Conservation (phyloP, 2,888 invertebrate species). For the Nymphalis c-album region DNA sequence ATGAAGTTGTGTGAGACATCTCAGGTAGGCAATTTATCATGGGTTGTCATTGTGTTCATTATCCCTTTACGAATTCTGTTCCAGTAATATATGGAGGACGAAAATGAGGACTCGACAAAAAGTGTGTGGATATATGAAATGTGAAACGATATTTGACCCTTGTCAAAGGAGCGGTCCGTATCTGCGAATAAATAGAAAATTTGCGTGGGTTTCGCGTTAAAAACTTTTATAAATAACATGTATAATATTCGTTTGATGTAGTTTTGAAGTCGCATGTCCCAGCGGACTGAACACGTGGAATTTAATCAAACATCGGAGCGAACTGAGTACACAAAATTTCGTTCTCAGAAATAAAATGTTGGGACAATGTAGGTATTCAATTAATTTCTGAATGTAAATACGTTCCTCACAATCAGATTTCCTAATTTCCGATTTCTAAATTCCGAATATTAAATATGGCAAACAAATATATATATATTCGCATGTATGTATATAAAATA, state of each 20-base stretch:
- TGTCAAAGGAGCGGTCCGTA: constrained; percentile 41
- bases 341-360: no score
- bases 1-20: constrained; percentile 42
- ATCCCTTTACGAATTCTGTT: constrained; percentile 44
- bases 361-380: no score
- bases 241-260: constrained; percentile 19
- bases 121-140: constrained; percentile 42
- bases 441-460: no score
- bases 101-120: constrained; percentile 42
- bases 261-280: neutral
- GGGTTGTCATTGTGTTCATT: constrained; percentile 42
- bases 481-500: no score
- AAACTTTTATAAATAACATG: constrained; percentile 36
- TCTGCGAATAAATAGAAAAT: constrained; percentile 46
- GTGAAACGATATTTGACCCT: constrained; percentile 45
- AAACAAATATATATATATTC: no score
- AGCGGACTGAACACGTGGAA: neutral
- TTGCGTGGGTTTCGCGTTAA: constrained; percentile 36
- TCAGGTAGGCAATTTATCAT: constrained; percentile 42
- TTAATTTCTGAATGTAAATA: no score
- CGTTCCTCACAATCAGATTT: no score
- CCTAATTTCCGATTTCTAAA: no score
- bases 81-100: constrained; percentile 44
- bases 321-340: no score
- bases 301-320: neutral